Conservation (phyloP, 2,888 invertebrate genomes). For the Microctonus brassicae region DNA sequence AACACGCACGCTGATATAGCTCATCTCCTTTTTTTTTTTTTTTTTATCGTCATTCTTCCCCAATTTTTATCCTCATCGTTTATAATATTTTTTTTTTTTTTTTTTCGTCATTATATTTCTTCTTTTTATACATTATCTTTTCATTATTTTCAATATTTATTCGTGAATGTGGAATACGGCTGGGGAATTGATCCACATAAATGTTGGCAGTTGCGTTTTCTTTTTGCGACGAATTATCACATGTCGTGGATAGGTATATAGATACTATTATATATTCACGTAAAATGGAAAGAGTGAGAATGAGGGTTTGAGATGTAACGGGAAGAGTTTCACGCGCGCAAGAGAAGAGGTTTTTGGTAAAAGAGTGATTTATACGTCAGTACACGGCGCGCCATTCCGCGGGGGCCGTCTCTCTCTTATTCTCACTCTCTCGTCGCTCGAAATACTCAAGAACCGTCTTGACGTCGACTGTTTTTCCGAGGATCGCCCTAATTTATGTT, state of each 20-base stretch:
- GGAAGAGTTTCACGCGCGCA: slow-evolving; percentile 23
- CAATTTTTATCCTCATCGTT: slow-evolving; percentile 20
- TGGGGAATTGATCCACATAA: no score
- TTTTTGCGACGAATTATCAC: slow-evolving; percentile 32
- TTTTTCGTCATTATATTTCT: slow-evolving; percentile 8
- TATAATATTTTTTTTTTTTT: slow-evolving; percentile 16
- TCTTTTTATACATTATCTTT: slow-evolving; percentile 7
- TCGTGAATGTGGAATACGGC: no score
- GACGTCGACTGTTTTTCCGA: slow-evolving; percentile 44
- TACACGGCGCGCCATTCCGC: slow-evolving; percentile 34
- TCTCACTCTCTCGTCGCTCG: slow-evolving; percentile 36
- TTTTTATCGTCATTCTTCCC: slow-evolving; percentile 12
- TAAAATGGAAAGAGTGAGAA: slow-evolving; percentile 6
- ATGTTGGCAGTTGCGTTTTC: slow-evolving; percentile 19
- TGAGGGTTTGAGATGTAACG: no score
- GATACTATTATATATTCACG: neutral
- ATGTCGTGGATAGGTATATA: slow-evolving; percentile 28
- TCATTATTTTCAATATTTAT: neutral
- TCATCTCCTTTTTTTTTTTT: neutral
- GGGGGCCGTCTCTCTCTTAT: slow-evolving; percentile 28
- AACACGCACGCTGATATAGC: slow-evolving; percentile 4
- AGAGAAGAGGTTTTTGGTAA: slow-evolving; percentile 37
- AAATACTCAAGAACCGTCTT: slow-evolving; percentile 36
- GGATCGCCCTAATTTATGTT: slow-evolving; percentile 52
- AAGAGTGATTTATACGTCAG: slow-evolving; percentile 48